Evolutionary conservation across 2,113 vertebrate genomes (phyloP).

Genomic region (Sarotherodon lohbergeri): DNA sequence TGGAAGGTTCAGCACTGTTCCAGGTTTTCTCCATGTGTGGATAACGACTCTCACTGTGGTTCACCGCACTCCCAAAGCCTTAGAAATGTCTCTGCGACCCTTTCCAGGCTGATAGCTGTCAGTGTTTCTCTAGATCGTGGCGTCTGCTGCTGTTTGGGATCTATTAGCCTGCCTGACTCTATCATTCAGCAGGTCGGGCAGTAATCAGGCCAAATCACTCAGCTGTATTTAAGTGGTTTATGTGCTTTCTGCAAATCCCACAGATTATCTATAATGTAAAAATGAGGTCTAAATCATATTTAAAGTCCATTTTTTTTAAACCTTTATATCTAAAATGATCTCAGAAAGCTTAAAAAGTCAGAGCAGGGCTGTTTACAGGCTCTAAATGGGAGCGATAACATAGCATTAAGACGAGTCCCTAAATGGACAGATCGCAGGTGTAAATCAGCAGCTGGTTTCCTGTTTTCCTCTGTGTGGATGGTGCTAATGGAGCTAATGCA

Average conservation of each 20-base stretch:
- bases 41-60: accelerated
- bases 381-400: neutral
- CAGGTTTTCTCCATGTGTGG: neutral
- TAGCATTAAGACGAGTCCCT: neutral
- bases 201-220: neutral
- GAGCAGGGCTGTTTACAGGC: neutral
- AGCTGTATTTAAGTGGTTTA: neutral
- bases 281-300: neutral
- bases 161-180: neutral
- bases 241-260: neutral
- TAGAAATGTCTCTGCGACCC: neutral
- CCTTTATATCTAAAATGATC: neutral
- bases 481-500: neutral
- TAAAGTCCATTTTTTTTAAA: neutral
- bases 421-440: neutral
- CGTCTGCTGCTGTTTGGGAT: neutral
- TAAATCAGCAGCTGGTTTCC: neutral
- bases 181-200: neutral
- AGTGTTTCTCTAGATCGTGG: neutral
- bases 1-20: neutral
- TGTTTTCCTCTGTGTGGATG: neutral
- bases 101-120: neutral
- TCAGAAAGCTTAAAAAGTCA: neutral
- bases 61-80: neutral
- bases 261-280: accelerated